These are phyloP conservation scores for Xenopus borealis DNA, from an alignment of 2,113 vertebrate genomes.

Conservation along the genomic window DNA sequence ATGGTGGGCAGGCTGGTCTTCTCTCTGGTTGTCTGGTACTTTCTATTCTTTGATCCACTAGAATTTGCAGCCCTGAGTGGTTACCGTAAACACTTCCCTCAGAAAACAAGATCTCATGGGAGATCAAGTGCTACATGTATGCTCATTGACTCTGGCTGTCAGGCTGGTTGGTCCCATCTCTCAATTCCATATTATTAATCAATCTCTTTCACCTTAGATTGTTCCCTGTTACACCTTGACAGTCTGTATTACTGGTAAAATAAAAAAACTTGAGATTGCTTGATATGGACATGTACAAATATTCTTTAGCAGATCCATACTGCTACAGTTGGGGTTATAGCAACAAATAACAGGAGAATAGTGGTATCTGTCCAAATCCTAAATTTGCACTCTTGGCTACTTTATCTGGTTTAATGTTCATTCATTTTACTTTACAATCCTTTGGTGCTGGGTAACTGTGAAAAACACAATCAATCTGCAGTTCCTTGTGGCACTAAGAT, in stretches of 20 bases:
- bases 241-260: neutral
- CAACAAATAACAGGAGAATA: neutral
- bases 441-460: neutral
- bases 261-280: no score
- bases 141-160: conserved; percentile 3
- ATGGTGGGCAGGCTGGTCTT: neutral
- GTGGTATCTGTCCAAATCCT: no score
- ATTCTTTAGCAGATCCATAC: no score
- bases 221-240: neutral
- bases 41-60: neutral
- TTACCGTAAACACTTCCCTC: conserved; percentile 12
- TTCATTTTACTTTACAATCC: neutral
- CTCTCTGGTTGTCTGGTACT: no score
- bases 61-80: conserved; percentile 35
- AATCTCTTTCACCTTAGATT: neutral
- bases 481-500: conserved; percentile 8
- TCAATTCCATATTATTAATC: neutral
- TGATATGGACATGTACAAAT: no score
- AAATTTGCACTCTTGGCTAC: neutral
- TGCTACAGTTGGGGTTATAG: no score
- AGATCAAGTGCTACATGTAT: conserved; percentile 32
- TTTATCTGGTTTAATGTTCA: neutral
- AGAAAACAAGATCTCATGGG: conserved; percentile 3
- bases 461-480: neutral
- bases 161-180: neutral